Conservation (phyloP, 1,140 invertebrate species). For the Rhagoletis zephyria region DNA sequence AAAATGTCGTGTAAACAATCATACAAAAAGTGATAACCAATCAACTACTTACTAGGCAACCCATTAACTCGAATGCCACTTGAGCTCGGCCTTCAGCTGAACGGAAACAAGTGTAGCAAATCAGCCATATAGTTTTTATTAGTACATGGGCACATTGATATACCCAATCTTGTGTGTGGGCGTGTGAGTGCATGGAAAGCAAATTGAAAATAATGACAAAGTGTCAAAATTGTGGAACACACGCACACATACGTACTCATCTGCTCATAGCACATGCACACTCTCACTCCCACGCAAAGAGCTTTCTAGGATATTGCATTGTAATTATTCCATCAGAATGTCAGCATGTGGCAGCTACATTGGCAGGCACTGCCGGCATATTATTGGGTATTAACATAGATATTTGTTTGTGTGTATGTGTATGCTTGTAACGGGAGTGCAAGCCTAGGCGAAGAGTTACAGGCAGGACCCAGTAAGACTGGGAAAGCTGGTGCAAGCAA, state of each 20-base stretch:
- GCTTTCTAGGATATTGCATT: neutral
- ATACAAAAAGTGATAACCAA: no score
- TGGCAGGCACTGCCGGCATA: constrained; percentile 29
- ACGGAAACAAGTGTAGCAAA: neutral
- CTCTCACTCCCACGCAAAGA: no score
- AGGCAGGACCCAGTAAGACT: no score
- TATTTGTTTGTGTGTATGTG: neutral
- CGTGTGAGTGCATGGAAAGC: neutral
- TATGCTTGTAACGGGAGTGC: no score
- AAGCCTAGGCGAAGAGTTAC: no score
- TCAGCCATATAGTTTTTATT: neutral
- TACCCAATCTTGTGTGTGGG: neutral
- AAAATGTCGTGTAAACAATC: no score
- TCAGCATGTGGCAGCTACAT: constrained; percentile 37
- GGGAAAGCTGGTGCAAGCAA: no score
- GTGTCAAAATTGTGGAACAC: neutral
- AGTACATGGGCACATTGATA: neutral
- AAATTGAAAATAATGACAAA: constrained; percentile 9
- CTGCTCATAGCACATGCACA: no score
- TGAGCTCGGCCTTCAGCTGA: neutral
- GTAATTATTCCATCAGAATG: constrained; percentile 46
- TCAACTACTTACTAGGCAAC: no score
- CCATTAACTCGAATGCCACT: no score
- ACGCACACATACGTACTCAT: no score
- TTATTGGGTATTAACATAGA: neutral